phyloP scores from a whole-genome alignment of 53 echinoderm and acorn worm genomes.

The Holothuria scabra region DNA sequence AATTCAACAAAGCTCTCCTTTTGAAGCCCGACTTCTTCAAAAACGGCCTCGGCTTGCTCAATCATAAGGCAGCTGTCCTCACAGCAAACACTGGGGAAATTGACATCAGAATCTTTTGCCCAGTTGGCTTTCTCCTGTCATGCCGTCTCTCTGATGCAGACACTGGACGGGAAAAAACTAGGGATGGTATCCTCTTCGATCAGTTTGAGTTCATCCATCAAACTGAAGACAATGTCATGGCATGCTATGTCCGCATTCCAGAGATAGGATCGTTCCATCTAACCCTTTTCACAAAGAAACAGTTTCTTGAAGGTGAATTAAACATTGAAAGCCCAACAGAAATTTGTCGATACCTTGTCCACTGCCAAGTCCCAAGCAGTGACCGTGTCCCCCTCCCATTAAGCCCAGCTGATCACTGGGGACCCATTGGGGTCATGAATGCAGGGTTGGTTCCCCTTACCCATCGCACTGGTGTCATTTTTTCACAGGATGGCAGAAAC shows the following conservation, averaged over 20 bases:
- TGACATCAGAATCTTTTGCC: conserved; percentile 66
- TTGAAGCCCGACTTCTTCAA: conserved; percentile 81
- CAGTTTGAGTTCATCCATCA: conserved; percentile 95
- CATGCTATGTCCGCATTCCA: conserved; percentile 89
- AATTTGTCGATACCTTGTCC: conserved; percentile 77
- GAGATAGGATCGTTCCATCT: conserved; percentile 82
- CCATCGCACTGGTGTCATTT: conserved; percentile 76
- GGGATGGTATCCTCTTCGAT: conserved; percentile 69
- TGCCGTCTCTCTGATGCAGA: conserved; percentile 68
- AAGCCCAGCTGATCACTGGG: conserved; percentile 85
- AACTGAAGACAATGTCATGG: conserved; percentile 69
- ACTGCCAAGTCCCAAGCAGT: conserved; percentile 59
- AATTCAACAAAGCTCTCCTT: conserved; percentile 73
- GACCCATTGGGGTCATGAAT: conserved; percentile 81
- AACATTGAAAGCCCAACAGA: conserved; percentile 87
- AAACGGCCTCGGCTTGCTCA: conserved; percentile 74
- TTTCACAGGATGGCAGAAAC: conserved; percentile 57
- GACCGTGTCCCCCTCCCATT: conserved; percentile 74
- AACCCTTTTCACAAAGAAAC: conserved; percentile 79
- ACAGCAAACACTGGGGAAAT: conserved; percentile 63
- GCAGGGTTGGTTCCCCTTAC: conserved; percentile 79
- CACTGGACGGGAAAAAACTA: conserved; percentile 50
- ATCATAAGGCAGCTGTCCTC: conserved; percentile 63
- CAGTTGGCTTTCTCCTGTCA: conserved; percentile 77
- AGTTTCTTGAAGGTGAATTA: conserved; percentile 85